phyloP scores from a whole-genome alignment of 2,888 invertebrate species.

The Agrilus mali region DNA sequence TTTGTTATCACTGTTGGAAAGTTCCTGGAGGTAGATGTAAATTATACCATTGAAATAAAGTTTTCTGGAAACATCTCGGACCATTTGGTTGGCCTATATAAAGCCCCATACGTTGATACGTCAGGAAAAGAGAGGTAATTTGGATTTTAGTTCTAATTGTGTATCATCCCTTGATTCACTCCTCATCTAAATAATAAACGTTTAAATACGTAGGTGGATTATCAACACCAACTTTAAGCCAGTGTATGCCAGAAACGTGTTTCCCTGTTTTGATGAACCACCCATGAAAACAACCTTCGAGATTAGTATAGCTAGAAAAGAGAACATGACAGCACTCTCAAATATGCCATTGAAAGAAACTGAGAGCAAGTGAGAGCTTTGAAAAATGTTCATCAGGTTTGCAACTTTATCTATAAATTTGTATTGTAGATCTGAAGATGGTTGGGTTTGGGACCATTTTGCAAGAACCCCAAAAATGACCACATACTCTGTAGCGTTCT shows the following conservation, averaged over 20 bases:
- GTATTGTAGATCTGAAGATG: slow-evolving; percentile 24
- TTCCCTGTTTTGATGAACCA: slow-evolving; percentile 71
- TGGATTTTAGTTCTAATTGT: too few species aligned
- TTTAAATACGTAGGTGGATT: slow-evolving; percentile 45
- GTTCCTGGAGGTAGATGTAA: slow-evolving; percentile 33
- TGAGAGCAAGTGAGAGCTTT: slow-evolving; percentile 39
- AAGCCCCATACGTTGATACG: slow-evolving; percentile 44
- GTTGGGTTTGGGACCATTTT: slow-evolving; percentile 52
- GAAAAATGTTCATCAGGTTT: neutral
- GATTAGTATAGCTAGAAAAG: slow-evolving; percentile 53
- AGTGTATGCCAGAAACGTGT: slow-evolving; percentile 49
- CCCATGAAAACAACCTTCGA: slow-evolving; percentile 63
- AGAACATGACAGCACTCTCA: slow-evolving; percentile 51
- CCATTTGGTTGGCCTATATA: slow-evolving; percentile 53
- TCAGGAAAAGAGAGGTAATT: slow-evolving; percentile 38
- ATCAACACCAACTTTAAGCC: slow-evolving; percentile 56
- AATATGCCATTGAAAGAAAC: slow-evolving; percentile 53
- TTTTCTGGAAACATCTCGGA: slow-evolving; percentile 45
- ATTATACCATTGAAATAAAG: slow-evolving; percentile 43
- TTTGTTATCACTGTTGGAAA: too few species aligned
- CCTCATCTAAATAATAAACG: too few species aligned
- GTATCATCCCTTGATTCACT: too few species aligned
- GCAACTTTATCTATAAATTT: slow-evolving; percentile 10
- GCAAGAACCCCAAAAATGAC: slow-evolving; percentile 56
- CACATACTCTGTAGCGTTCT: slow-evolving; percentile 59